phyloP scores from a whole-genome alignment of 2,888 invertebrate genomes.

The Boloria euphrosyne region DNA sequence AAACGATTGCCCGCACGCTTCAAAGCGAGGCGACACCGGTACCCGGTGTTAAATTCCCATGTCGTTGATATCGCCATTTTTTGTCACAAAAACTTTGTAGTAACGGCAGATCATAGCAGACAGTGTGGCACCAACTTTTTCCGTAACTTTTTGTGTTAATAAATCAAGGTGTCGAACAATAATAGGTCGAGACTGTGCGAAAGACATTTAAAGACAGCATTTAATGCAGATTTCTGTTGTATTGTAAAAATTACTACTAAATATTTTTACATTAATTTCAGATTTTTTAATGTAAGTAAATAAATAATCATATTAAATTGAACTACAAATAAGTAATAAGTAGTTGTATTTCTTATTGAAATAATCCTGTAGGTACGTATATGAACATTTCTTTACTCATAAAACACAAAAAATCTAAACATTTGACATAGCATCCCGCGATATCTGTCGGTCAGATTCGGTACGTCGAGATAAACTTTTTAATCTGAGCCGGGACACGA shows the following conservation, averaged over 20 bases:
- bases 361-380: no score
- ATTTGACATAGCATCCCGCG: constrained; percentile 17
- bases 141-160: constrained; percentile 60
- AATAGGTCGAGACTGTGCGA: background rate
- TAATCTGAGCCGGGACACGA: constrained; percentile 63
- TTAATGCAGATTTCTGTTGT: background rate
- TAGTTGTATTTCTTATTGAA: no score
- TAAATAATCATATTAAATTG: no score
- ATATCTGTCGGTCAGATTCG: constrained; percentile 58
- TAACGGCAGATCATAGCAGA: constrained; percentile 59
- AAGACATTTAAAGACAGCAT: background rate
- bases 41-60: constrained; percentile 54
- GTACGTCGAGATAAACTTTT: constrained; percentile 66
- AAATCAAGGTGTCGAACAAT: constrained; percentile 47
- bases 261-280: no score
- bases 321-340: no score
- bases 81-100: constrained; percentile 55
- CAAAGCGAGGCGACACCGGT: constrained; percentile 62
- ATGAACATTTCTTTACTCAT: background rate
- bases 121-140: constrained; percentile 70
- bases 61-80: constrained; percentile 60
- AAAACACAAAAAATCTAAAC: constrained; percentile 12
- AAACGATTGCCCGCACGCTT: constrained; percentile 57
- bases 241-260: background rate
- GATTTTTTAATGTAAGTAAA: no score